Conservation (phyloP, 1,140 invertebrate genomes). For the Bombus fervidus region DNA sequence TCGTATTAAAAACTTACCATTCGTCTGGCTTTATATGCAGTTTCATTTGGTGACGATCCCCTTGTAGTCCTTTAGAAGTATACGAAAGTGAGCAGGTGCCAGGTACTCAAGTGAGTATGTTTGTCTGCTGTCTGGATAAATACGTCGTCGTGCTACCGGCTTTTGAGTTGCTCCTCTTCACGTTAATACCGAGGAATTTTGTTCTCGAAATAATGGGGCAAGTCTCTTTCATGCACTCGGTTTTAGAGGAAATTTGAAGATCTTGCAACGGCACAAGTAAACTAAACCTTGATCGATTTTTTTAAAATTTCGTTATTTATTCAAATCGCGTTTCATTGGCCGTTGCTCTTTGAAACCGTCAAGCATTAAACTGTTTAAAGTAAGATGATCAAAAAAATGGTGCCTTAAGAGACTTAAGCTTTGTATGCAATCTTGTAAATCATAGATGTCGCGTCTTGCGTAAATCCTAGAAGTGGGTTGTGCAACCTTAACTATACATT, state of each 20-base stretch:
- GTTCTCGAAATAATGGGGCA: conserved; percentile 1
- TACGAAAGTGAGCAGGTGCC: conserved; percentile 37
- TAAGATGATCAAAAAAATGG: background rate
- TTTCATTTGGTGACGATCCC: background rate
- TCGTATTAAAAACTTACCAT: background rate
- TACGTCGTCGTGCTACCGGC: conserved; percentile 41
- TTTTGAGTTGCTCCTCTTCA: conserved; percentile 28
- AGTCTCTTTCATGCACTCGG: background rate
- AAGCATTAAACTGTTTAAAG: background rate
- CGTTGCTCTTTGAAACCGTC: background rate
- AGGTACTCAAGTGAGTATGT: conserved; percentile 44
- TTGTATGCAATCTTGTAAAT: background rate
- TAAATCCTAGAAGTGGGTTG: background rate
- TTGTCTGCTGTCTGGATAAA: conserved; percentile 62
- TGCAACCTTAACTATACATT: background rate
- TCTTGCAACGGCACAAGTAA: background rate
- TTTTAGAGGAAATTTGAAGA: background rate
- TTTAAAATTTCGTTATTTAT: too few species aligned
- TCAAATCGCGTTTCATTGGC: background rate
- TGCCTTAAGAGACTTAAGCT: background rate
- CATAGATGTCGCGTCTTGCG: conserved; percentile 22
- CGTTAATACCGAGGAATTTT: conserved; percentile 26
- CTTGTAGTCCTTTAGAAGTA: conserved; percentile 13
- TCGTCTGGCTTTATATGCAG: background rate
- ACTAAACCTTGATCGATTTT: background rate